phyloP scores from a whole-genome alignment of 2,113 vertebrate genomes.

The Colius striatus region DNA sequence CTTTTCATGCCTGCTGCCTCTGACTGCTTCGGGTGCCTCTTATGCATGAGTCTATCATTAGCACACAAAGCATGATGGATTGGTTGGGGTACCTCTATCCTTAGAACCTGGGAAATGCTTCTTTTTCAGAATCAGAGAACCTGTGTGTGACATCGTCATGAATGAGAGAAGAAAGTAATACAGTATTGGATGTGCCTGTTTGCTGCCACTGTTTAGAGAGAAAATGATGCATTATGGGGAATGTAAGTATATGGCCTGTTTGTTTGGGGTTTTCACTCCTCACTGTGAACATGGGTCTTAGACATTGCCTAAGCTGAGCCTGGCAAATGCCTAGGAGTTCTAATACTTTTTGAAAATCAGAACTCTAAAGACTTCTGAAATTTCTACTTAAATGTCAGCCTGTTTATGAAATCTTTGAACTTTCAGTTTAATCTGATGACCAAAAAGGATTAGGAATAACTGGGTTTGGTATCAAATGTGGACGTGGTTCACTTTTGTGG shows the following conservation, averaged over 20 bases:
- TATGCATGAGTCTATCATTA: conserved; percentile 79
- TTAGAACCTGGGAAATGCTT: conserved; percentile 73
- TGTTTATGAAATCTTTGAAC: neutral
- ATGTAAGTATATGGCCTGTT: conserved; percentile 38
- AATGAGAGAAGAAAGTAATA: conserved; percentile 71
- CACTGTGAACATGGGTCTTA: neutral
- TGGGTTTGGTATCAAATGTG: neutral
- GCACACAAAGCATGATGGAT: conserved; percentile 83
- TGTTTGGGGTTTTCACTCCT: neutral
- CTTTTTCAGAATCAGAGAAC: conserved; percentile 61
- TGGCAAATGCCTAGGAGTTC: neutral
- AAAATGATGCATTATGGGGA: conserved; percentile 63
- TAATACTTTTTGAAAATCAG: neutral
- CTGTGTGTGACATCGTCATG: conserved; percentile 66
- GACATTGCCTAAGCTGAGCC: neutral
- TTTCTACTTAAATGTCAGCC: neutral
- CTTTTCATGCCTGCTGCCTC: conserved; percentile 78
- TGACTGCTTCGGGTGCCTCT: conserved; percentile 65
- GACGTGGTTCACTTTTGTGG: neutral
- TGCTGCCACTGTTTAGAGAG: conserved; percentile 61
- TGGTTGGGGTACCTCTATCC: conserved; percentile 66
- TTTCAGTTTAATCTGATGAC: neutral
- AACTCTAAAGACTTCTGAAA: neutral
- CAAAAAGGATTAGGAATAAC: neutral
- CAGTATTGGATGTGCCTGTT: conserved; percentile 63